Percentiles rank a stretch among this genome's conserved stretches.
Evolutionary conservation across 53 echinoderm and acorn worm species (phyloP).

Genomic region (Astropecten irregularis): DNA sequence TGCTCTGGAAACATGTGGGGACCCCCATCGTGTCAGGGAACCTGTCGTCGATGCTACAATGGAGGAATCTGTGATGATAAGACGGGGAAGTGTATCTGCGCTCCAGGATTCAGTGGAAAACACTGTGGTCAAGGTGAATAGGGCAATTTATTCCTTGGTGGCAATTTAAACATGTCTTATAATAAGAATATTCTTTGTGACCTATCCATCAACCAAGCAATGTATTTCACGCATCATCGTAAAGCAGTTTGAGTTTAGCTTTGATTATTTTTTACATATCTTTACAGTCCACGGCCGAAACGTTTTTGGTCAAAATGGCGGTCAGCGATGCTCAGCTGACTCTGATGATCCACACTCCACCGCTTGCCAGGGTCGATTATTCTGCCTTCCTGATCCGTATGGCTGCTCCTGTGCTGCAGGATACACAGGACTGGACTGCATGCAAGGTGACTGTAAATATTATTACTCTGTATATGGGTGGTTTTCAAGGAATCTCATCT

Average conservation of each 20-base stretch:
- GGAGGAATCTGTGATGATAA: conserved; percentile 52
- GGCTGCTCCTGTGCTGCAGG: conserved; percentile 79
- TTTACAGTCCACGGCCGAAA: conserved; percentile 52
- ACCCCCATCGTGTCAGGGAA: not conserved
- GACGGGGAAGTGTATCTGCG: conserved; percentile 49
- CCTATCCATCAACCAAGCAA: not conserved
- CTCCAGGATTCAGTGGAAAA: conserved; percentile 59
- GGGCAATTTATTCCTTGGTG: not conserved
- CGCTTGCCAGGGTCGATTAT: conserved; percentile 70
- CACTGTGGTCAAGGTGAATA: conserved; percentile 50
- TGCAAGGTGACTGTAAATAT: conserved; percentile 46
- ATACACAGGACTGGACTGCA: conserved; percentile 62
- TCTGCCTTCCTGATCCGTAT: conserved; percentile 82
- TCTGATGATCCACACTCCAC: conserved; percentile 3
- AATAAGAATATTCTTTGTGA: not conserved
- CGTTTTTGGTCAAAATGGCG: conserved; percentile 32
- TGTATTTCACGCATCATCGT: not conserved
- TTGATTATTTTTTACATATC: not conserved
- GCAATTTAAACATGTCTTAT: not conserved
- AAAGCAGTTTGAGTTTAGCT: not conserved
- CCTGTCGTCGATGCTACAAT: conserved; percentile 54
- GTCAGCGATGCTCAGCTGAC: not conserved
- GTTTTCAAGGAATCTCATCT: too few relatives aligned
- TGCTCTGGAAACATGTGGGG: conserved; percentile 20
- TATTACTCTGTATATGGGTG: too few relatives aligned